Base-by-base conservation (phyloP, 2,888 invertebrate genomes). In the Diaperis boleti region DNA sequence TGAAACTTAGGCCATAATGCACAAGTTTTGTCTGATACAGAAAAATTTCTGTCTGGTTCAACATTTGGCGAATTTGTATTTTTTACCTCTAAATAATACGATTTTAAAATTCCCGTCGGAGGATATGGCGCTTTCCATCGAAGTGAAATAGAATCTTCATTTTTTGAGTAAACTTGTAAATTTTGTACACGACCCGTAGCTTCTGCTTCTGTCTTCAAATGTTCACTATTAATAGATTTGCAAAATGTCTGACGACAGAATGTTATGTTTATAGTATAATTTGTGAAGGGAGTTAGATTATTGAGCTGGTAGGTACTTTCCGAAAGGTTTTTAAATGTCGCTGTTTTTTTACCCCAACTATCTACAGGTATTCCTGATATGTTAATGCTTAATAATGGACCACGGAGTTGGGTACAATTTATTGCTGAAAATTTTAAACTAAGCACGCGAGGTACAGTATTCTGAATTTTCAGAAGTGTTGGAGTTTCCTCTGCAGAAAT, bases 71-170 rank as follows among this genome's bases (percentile, higher is more conserved):
- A 57, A 15, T 45, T 3, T 20, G 17, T 37, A 57, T 5, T 45
- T 20, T 22, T n/a, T 8, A 26, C 2, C 1, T 31, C 11, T 33
- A 74, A 62, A 17, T 44, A 20, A 56, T 74, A 76, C 8, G 57
- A 0, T 10, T 20, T 10, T 22, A 57, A 35, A 15, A 37, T 13
- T 18, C 57, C 57, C 5, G 20, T 57, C 5, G 57, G 57, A 14
- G 57, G 57, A 37, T 37, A 35, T 15, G 45, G 57, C 3, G 45
- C 37, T 22, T 22, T 13, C 45, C 45, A 57, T 20, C 57, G 35
- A 3, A 57, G 1, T 1, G 45, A 45, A 35, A 57, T 20, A 6
- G 45, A 45, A 20, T 2, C n/a, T 6, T 7, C 13, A 37, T 45
- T 41, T 57, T 57, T 57, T 6, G 45, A 15, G 13, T 57, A 57